Evolutionary conservation across 2,888 invertebrate genomes (phyloP), one percentile per base, ranked within the genome.

Genomic region (Caenorhabditis sp.): DNA sequence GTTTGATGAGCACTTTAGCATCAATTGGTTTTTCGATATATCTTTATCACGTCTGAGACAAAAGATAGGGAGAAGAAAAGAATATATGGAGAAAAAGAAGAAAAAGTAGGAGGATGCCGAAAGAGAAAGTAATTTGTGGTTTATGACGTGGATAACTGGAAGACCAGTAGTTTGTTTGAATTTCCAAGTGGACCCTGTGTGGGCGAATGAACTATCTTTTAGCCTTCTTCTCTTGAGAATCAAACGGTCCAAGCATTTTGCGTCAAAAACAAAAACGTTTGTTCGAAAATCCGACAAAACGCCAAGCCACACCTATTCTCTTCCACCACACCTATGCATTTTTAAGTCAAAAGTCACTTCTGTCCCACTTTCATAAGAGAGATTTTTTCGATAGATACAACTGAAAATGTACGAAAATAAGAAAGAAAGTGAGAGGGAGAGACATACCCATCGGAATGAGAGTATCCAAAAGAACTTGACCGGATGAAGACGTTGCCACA

Each of bases 401-500:
- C 35, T 47, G 64, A 44, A 47, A 47, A 63, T 22, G 8, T 10
- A 28, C 47, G 26, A 7, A 35, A 61, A 49, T 66, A 41, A 38
- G 5, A 47, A 2, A 51, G 47, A 54, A 22, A 19, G 51, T 19
- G 72, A 35, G 28, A 54, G 22, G 35, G n/a, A 44, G 19, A 26
- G 3, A 54, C 80, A 8, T 35, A 84, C 84, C 84, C 51, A 84
- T 61, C 24, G 80, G 84, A 73, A 84, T 73, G 8, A 80, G 54
- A 35, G 80, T 77, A 56, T 84, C 84, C 51, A 84, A 35, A 38
- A 84, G 80, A 38, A 76, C 76, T 73, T 76, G 73, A 14, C 84
- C 84, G 68, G 68, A 28, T 24, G 73, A 68, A 24, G 80, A 70
- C 3, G 80, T 80, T 12, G 80, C 84, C 16, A 84, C 31, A 35